These are phyloP conservation scores for Drosophila picticornis DNA, from an alignment of 2,888 invertebrate species.

Conservation along the genomic window DNA sequence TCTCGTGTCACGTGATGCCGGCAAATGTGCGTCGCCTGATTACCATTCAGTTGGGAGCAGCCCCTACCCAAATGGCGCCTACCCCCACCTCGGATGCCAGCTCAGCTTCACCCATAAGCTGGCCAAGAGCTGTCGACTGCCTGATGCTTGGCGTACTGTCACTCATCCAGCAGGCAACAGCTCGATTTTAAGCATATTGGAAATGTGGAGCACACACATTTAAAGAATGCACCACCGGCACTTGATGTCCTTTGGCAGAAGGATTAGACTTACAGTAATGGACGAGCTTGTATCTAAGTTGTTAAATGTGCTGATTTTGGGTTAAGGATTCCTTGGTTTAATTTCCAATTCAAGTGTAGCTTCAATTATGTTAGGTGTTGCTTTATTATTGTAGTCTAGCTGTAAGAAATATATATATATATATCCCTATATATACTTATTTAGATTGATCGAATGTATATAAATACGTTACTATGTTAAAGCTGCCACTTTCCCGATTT, in stretches of 20 bases:
- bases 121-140: constrained; percentile 18
- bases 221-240: constrained; percentile 68
- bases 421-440: constrained; percentile 7
- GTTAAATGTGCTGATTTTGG: constrained; percentile 24
- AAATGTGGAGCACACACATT: constrained; percentile 27
- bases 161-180: constrained; percentile 30
- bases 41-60: constrained; percentile 38
- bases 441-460: constrained; percentile 27
- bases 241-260: constrained; percentile 34
- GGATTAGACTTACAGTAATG: constrained; percentile 45
- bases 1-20: constrained; percentile 48
- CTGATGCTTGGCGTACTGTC: constrained; percentile 24
- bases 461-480: constrained; percentile 26
- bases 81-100: constrained; percentile 12
- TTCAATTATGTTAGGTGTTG: constrained; percentile 65
- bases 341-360: background rate
- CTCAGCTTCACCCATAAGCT: constrained; percentile 19
- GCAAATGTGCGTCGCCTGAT: constrained; percentile 39
- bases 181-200: constrained; percentile 32
- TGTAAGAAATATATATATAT: constrained; percentile 18
- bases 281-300: constrained; percentile 56
- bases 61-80: constrained; percentile 24
- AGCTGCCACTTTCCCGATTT: constrained; percentile 11
- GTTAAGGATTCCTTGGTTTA: constrained; percentile 33
- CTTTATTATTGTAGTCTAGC: constrained; percentile 69